Evolutionary conservation across 2,888 invertebrate genomes (phyloP), one percentile per base, ranked within the genome.

Genomic region (Cerceris ruficornis): DNA sequence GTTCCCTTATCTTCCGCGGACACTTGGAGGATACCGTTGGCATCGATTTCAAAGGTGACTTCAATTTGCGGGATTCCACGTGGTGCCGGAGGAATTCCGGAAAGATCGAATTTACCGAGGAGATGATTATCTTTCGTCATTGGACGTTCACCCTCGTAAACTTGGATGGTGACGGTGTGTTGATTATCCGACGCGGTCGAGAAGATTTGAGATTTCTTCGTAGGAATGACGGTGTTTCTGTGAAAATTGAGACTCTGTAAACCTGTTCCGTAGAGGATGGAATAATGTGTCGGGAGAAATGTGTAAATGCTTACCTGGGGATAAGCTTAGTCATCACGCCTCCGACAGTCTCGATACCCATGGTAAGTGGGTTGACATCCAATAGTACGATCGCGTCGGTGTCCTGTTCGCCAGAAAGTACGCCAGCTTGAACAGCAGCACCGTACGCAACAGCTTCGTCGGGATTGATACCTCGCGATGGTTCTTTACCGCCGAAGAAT

Each of bases 41-140:
- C 98, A 90, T 98, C 98, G 87, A 98, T 98, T 93, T 98, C 98
- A 89, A 98, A 98, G 0, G 98, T 98, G 7, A 98, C 98, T 92
- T 98, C 98, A 89, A 98, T 98, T 92, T 98, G 98, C 57, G 98
- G 98, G 77, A 98, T 97, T 80, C 98, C 98, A 89, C 98, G 94
- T 0, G 98, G 98, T 65, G 98, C 98, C 57, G 98, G 98, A 76
- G 99, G 98, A 88, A 99, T 98, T 79, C 98, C 98, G 75, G 98
- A 98, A 78, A 99, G 93, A 91, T 99, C 99, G 93, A 99, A 99
- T 93, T 99, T 99, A 81, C 99, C 99, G 77, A 99, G 94, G 84
- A 98, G 94, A 93, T 99, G 99, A 93, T 99, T 99, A 93, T 99
- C 99, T 93, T 99, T 99, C 84, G 99, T 99, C 99, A 99, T 99